Evolutionary conservation across 2,797 vertebrate genomes (phyloP), one percentile per base, ranked within the genome.

Genomic region (Sylvilagus floridanus): DNA sequence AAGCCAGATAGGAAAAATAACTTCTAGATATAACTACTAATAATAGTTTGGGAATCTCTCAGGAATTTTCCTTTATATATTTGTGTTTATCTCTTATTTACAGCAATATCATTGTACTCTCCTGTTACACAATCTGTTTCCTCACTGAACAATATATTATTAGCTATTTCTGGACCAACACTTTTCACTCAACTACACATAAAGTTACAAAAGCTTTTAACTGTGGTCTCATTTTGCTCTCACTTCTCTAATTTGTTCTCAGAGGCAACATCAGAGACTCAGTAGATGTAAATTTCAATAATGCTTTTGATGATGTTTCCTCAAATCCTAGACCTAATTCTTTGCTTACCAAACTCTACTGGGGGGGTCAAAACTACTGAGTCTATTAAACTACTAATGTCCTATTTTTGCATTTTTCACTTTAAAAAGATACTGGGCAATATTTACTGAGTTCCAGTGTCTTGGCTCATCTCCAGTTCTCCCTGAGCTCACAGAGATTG

Each of bases 271-370:
- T 86, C 47, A 78, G 13, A 57, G 57, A n/a, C 76, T 85, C 47
- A 84, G 73, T 3, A 79, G 68, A 84, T 66, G 50, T 88, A 66
- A 54, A 91, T 88, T 84, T 54, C 32, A 94, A 66, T 76, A 79
- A 52, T 37, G 57, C 30, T 91, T 88, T 63, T 82, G 3, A 69
- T 9, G 54, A 65, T 69, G 21, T 65, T 32, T 30, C 62, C 78
- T 91, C 76, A 89, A 71, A 93, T 66, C 84, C 47, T n/a, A 37
- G n/a, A 78, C 66, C 60, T 93, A 84, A 71, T 75, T 95, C 79
- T 91, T 90, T 94, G 47, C 72, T 91, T 82, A 86, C 84, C 72
- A 88, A 82, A 82, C 94, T 91, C 54, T 77, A 81, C 7, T n/a
- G 12, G 57, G n/a, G 7, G 37, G 7, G 13, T 69, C 7, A 89